Evolutionary conservation across 2,888 invertebrate species (phyloP).

Genomic region (Drosophila limbata): DNA sequence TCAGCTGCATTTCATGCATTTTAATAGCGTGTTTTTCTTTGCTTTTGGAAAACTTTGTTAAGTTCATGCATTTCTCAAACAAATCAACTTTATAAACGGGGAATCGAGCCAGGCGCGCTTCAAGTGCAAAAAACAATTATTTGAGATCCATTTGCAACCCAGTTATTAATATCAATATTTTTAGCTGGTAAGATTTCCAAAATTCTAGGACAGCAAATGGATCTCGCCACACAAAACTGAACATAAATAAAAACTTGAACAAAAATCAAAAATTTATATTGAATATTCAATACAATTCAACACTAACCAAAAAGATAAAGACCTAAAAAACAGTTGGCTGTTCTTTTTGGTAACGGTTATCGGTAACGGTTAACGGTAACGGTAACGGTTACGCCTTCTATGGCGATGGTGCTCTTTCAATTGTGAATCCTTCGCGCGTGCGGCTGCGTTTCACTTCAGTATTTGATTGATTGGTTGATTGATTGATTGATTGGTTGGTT

Average conservation of each 20-base stretch:
- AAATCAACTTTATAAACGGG: slow-evolving; percentile 14
- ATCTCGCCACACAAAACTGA: slow-evolving; percentile 11
- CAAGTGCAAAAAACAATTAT: slow-evolving; percentile 20
- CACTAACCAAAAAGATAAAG: slow-evolving; percentile 68
- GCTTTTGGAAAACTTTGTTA: slow-evolving; percentile 23
- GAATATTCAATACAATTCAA: slow-evolving; percentile 34
- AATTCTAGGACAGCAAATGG: slow-evolving; percentile 21
- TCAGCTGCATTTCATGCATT: slow-evolving; percentile 37
- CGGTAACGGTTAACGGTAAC: slow-evolving; percentile 37
- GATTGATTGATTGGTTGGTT: slow-evolving; percentile 46
- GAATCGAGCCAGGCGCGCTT: slow-evolving; percentile 27
- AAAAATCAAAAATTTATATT: slow-evolving; percentile 40
- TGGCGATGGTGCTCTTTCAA: slow-evolving; percentile 87
- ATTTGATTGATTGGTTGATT: slow-evolving; percentile 43
- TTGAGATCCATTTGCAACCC: slow-evolving; percentile 32
- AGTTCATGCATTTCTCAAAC: slow-evolving; percentile 33
- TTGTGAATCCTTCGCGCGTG: slow-evolving; percentile 90
- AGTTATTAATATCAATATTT: not conserved
- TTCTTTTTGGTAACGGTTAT: slow-evolving; percentile 46
- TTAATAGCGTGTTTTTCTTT: slow-evolving; percentile 24
- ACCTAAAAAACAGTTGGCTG: slow-evolving; percentile 59
- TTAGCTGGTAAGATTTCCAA: not conserved
- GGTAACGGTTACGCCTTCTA: slow-evolving; percentile 60
- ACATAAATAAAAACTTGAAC: slow-evolving; percentile 35
- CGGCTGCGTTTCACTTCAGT: slow-evolving; percentile 90